Evolutionary conservation across 2,113 vertebrate genomes (phyloP).

Genomic region (Engystomops pustulosus): DNA sequence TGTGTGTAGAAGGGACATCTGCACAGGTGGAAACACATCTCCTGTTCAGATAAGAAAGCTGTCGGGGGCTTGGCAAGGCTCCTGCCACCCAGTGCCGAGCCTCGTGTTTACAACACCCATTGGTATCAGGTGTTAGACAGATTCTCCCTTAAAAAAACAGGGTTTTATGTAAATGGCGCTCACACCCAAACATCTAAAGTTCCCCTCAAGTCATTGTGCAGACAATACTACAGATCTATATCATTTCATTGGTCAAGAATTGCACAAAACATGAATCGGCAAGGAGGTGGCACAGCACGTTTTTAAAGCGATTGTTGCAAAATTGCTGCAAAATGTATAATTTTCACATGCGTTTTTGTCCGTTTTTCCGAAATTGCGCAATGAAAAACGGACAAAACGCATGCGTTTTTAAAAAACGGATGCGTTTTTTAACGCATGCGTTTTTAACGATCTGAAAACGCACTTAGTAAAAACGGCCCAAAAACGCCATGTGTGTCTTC

Average conservation of each 20-base stretch:
- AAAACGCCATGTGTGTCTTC: no score
- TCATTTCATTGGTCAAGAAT: background rate
- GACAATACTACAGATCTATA: background rate
- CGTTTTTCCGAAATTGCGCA: no score
- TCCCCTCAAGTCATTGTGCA: background rate
- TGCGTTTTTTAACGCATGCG: no score
- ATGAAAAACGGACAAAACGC: no score
- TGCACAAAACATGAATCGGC: no score
- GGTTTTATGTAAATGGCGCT: background rate
- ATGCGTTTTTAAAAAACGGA: no score
- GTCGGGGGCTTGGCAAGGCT: conserved; percentile 41
- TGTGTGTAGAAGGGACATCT: conserved; percentile 64
- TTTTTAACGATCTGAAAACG: no score
- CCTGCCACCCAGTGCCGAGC: background rate
- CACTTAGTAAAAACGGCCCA: no score
- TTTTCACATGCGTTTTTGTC: no score
- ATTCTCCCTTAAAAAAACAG: conserved; percentile 8
- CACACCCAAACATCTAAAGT: background rate
- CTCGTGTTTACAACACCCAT: conserved; percentile 1
- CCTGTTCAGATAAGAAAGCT: conserved; percentile 32
- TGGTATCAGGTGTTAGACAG: conserved; percentile 6
- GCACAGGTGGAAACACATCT: conserved; percentile 69
- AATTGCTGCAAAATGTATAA: no score
- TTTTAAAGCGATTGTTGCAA: no score
- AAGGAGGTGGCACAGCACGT: no score